Evolutionary conservation across 1,140 invertebrate genomes (phyloP), one percentile per base, ranked within the genome.

Genomic region (Radopholus similis): DNA sequence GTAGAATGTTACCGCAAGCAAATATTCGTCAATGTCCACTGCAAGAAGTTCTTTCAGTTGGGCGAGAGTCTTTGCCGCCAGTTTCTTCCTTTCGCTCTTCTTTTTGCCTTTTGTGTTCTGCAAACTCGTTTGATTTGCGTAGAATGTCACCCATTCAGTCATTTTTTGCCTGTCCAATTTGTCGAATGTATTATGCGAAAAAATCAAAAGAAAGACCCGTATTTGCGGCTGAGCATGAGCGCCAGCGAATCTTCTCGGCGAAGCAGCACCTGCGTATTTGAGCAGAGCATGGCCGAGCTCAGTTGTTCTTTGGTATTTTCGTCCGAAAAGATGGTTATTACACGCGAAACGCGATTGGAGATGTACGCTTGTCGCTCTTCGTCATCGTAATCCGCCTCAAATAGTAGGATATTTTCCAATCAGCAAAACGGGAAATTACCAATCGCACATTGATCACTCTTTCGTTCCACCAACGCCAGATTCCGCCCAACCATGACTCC

Each of bases 391-490:
- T 21, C 38, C 1, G 42, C 54, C 66, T 68, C n/a, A 66, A 68
- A 21, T 21, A 32, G 28, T 65, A 8, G 30, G 3, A 32, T 11
- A 49, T 8, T 3, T 18, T 23, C 6, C 3, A 65, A 1, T 62
- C 5, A 1, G 8, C 26, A 30, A 37, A 3, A 66, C 3, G 32
- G 58, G 8, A 23, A 18, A 40, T 42, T 23, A 67, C 65, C 65
- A 67, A 18, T 18, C 65, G 65, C 13, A 30, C 30, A 18, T 44
- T 64, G 23, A 67, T 59, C 26, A 18, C 42, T 13, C 26, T 26
- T 34, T 67, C 65, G 9, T 66, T 63, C 38, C 55, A 66, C 38
- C 56, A 67, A 2, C 57, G 65, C 38, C 57, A 67, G 42, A 67
- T 30, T 42, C 28, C 21, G 26, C 57, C 53, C 38, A 66, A 2